Percentiles rank a stretch among this genome's conserved stretches.
These are phyloP conservation scores for Dryobotodes eremita DNA, from an alignment of 2,888 invertebrate species.

Conservation along the genomic window DNA sequence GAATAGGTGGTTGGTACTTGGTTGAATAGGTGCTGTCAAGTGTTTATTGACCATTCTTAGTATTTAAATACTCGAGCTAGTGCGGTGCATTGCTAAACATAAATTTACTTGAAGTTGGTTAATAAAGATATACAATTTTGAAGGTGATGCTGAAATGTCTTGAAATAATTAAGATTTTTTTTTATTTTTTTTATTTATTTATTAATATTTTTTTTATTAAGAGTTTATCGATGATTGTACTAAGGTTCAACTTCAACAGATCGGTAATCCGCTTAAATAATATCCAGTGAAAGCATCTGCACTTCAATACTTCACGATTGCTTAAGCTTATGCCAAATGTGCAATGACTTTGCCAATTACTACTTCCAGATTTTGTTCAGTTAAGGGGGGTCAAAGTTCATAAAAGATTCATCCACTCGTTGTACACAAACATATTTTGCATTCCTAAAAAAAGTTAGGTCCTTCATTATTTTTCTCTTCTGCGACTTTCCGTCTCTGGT, in stretches of 20 bases:
- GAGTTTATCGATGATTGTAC: too few species aligned
- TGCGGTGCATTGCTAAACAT: neutral
- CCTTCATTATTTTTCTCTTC: neutral
- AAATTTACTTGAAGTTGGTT: neutral
- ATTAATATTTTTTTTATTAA: too few species aligned
- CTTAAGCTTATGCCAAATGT: neutral
- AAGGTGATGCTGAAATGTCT: neutral
- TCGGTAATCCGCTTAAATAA: too few species aligned
- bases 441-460: neutral
- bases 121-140: neutral
- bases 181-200: too few species aligned
- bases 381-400: slow-evolving; percentile 56
- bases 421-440: neutral
- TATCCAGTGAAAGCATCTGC: neutral
- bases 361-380: neutral
- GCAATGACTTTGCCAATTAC: neutral
- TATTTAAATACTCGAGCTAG: neutral
- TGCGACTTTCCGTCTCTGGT: neutral
- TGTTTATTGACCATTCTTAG: neutral
- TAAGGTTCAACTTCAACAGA: neutral
- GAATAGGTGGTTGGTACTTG: slow-evolving; percentile 25
- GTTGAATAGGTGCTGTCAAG: slow-evolving; percentile 13
- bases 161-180: neutral
- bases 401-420: neutral
- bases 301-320: neutral